phyloP scores from a whole-genome alignment of 2,797 vertebrate genomes.

The Myotis vivesi region DNA sequence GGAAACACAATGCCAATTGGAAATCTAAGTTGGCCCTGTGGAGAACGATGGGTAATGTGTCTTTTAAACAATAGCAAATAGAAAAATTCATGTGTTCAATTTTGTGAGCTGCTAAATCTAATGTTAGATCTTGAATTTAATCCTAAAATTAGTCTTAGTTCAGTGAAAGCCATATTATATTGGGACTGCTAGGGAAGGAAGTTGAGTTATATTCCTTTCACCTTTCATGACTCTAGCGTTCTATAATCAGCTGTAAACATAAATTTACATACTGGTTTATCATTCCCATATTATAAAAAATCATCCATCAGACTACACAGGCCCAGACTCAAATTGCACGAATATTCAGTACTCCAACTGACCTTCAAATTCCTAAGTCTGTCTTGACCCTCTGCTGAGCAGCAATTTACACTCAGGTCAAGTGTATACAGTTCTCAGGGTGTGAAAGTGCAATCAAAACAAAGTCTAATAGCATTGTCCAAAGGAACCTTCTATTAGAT shows the following conservation, averaged over 20 bases:
- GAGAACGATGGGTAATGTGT: background rate
- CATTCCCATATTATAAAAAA: background rate
- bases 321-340: background rate
- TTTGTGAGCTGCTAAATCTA: constrained; percentile 26
- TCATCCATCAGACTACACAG: background rate
- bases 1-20: constrained; percentile 2
- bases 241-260: constrained; percentile 32
- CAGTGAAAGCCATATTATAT: background rate
- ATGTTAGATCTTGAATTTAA: constrained; percentile 11
- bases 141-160: background rate
- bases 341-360: background rate
- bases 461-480: background rate
- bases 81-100: constrained; percentile 25
- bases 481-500: background rate
- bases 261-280: background rate
- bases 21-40: constrained; percentile 40
- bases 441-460: background rate
- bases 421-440: background rate
- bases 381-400: background rate
- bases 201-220: constrained; percentile 12
- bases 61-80: constrained; percentile 58
- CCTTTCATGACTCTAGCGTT: constrained; percentile 12
- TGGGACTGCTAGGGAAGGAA: background rate
- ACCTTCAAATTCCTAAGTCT: background rate
- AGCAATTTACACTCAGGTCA: background rate